Evolutionary conservation across 2,888 invertebrate genomes (phyloP), one percentile per base, ranked within the genome.

Genomic region (Digitonthophagus gazella): DNA sequence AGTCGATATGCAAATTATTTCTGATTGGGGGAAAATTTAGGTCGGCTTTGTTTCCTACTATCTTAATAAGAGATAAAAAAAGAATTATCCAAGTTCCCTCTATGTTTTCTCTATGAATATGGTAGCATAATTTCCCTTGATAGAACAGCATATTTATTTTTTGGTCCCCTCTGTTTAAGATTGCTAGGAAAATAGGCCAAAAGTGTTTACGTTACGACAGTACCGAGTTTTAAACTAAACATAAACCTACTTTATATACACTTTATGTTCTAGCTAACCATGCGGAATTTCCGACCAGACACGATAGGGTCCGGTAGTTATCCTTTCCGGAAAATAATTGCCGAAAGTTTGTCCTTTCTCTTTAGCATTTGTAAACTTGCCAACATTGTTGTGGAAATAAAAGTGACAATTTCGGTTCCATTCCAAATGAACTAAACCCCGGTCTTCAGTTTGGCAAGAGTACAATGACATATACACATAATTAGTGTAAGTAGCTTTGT

Each of bases 401-500:
- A n/a, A n/a, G n/a, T n/a, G n/a, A n/a, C n/a, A n/a, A n/a, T n/a
- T n/a, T n/a, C n/a, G n/a, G n/a, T n/a, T 3, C 6, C 28, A 11
- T 44, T 44, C 1, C 28, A 44, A 44, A 44, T 11, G 28, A 11
- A 11, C 11, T n/a, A n/a, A n/a, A 11, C 6, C 8, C 8, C 11
- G 28, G 28, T 44, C 18, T 61, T 19, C 18, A 61, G 20, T 18
- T 61, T 61, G 61, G 61, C 61, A 61, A 20, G 11, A 11, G 28
- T 44, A 61, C 61, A 61, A 61, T 61, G 61, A 61, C 61, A 19
- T 18, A 20, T 61, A 18, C 61, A 19, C 20, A 20, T 61, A 61
- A 20, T 61, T 61, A 61, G 61, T 61, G 61, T 18, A 61, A 61
- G 61, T 19, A 61, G 20, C 61, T 61, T 61, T 61, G 61, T 61